Evolutionary conservation across 2,888 invertebrate species (phyloP).

Genomic region (Palloptera scutellata): DNA sequence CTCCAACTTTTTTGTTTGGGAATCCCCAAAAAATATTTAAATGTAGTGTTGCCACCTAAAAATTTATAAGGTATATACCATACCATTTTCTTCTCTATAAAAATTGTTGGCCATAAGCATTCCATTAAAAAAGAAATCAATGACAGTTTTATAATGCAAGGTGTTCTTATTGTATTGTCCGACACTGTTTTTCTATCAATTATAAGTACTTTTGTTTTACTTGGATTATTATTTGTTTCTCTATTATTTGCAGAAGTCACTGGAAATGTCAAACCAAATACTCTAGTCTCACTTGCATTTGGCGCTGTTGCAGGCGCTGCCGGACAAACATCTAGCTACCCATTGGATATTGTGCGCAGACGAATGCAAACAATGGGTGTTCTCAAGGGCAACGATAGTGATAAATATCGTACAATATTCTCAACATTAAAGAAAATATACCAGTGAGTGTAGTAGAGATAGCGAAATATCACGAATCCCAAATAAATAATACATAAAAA

Average conservation of each 20-base stretch:
- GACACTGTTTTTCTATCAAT: background rate
- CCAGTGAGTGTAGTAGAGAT: constrained; percentile 66
- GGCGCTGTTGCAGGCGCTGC: constrained; percentile 93
- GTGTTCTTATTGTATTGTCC: no score
- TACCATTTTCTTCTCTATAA: no score
- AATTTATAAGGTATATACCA: no score
- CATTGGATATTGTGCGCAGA: constrained; percentile 85
- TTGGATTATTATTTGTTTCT: background rate
- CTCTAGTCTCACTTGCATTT: constrained; percentile 76
- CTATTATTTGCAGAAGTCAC: constrained; percentile 57
- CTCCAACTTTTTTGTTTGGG: no score
- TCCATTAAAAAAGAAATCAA: no score
- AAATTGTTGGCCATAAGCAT: no score
- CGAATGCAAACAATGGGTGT: constrained; percentile 70
- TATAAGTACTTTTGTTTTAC: constrained; percentile 5
- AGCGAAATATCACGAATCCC: background rate
- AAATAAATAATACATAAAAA: no score
- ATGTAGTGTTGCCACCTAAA: no score
- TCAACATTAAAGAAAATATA: constrained; percentile 76
- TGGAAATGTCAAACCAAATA: constrained; percentile 65
- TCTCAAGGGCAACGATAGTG: constrained; percentile 61
- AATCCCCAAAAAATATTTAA: no score
- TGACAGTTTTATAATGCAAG: no score
- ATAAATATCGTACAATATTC: constrained; percentile 71
- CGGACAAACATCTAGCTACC: constrained; percentile 96